Base-by-base conservation (phyloP, 2,888 invertebrate genomes). In the Agapetus fuscipes region DNA sequence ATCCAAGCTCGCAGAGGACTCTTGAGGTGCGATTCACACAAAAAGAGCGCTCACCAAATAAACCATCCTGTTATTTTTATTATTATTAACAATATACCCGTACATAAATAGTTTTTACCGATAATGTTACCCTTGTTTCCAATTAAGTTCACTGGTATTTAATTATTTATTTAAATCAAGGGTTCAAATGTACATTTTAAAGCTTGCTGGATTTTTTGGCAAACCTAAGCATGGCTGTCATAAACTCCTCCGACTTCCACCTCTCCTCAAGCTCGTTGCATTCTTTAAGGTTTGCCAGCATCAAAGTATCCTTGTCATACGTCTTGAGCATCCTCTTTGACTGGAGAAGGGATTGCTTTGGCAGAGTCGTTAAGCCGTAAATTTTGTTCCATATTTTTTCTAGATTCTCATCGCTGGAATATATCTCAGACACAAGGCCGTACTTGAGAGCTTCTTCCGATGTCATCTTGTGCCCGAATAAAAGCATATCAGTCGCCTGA, bases 381-480 rank as follows among this genome's bases (percentile, higher is more conserved):
- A 75, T 69, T 56, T 66, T 72, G 45, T 67, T 62, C 72, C 73
- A 79, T 20, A 77, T 72, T 54, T 74, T 66, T 51, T 57, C 62
- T 34, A 80, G 63, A 35, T 85, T 59, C 34, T 78, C 67, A 14
- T 71, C 62, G 26, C 72, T 63, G 42, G 83, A 81, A 50, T 85
- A 82, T 10, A 95, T 66, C 54, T 81, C 74, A 9, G 88, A 81
- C 0, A 95, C 77, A 38, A 96, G 78, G 16, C 88, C 84, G 54
- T 73, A 74, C 28, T 78, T 65, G 33, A 74, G 66, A 0, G 95
- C 96, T 64, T 94, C 90, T 37, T 67, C 53, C 0, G 90, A 88
- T 16, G 74, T 72, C 56, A 96, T 66, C 62, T 80, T 87, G 51
- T 83, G 72, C 52, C 83, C 84, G 48, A 89, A 78, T 38, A 75